Percentiles rank a stretch among this genome's conserved stretches.
Conservation (phyloP, 2,113 vertebrate genomes). For the Butorides virescens region DNA sequence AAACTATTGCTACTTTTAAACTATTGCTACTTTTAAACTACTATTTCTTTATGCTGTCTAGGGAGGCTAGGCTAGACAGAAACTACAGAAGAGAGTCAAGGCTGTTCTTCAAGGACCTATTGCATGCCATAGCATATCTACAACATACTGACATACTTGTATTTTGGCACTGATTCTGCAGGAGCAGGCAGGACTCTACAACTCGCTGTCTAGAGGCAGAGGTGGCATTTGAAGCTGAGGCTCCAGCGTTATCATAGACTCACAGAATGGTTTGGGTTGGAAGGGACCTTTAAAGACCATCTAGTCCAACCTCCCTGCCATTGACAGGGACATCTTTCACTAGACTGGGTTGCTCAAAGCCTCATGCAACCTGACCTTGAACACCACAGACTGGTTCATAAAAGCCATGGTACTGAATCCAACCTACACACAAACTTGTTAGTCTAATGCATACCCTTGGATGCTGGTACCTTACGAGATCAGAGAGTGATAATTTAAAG, state of each 20-base stretch:
- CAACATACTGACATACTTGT: not conserved
- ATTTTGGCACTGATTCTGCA: not conserved
- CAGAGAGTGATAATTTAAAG: not conserved
- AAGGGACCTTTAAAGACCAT: not conserved
- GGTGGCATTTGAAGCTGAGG: not conserved
- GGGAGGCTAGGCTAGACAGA: not conserved
- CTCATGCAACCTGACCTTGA: not conserved
- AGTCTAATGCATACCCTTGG: not conserved
- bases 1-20: not conserved
- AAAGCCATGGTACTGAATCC: not conserved
- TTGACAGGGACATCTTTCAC: not conserved
- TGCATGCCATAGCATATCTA: not conserved
- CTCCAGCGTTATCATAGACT: not conserved
- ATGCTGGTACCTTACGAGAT: not conserved
- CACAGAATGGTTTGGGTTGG: not conserved
- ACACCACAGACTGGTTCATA: not conserved
- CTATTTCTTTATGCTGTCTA: not conserved
- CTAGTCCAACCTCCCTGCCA: not conserved
- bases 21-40: not conserved
- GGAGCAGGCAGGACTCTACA: not conserved
- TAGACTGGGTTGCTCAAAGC: not conserved
- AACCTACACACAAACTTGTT: not conserved
- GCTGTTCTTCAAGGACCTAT: not conserved
- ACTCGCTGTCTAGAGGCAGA: not conserved
- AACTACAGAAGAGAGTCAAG: not conserved